A percentile compares a stretch with the other conserved stretches of the same genome.
These are phyloP conservation scores for Holcopasites calliopsidis DNA, from an alignment of 1,140 invertebrate genomes.

Conservation along the genomic window DNA sequence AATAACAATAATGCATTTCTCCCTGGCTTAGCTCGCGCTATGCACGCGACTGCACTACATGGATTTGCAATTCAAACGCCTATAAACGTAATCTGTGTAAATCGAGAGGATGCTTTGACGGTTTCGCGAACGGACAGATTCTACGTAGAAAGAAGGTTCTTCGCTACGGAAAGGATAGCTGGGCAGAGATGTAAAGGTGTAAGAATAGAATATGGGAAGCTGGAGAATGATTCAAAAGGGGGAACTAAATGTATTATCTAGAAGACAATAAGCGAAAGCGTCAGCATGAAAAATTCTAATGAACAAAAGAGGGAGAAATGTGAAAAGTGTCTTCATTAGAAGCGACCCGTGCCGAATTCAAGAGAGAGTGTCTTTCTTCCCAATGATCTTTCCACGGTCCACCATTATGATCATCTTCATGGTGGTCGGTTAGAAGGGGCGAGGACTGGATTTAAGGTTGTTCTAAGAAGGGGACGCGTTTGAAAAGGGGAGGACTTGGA, in stretches of 20 bases:
- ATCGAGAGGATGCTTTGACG: constrained; percentile 44
- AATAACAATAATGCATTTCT: constrained; percentile 66
- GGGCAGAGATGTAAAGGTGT: not conserved
- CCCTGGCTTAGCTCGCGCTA: constrained; percentile 52
- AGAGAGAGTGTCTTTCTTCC: constrained; percentile 50
- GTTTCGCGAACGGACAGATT: not conserved
- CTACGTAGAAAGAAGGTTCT: not conserved
- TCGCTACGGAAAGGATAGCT: too few species aligned
- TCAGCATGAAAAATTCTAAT: not conserved
- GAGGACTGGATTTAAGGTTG: constrained; percentile 53
- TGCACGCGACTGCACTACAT: constrained; percentile 66
- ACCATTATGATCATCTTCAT: constrained; percentile 61
- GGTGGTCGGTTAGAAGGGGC: constrained; percentile 59
- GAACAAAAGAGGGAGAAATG: constrained; percentile 41
- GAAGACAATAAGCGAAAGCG: not conserved
- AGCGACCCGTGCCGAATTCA: constrained; percentile 69
- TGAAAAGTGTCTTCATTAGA: constrained; percentile 79
- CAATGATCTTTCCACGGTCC: constrained; percentile 37
- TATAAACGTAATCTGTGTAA: constrained; percentile 70
- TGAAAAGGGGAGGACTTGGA: constrained; percentile 62
- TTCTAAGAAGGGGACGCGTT: constrained; percentile 47
- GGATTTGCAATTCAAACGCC: constrained; percentile 77
- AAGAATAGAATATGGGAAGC: not conserved
- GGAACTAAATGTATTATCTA: too few species aligned
- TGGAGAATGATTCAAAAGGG: too few species aligned